phyloP scores from a whole-genome alignment of 1,140 invertebrate species.

The Neodiprion pinetum region DNA sequence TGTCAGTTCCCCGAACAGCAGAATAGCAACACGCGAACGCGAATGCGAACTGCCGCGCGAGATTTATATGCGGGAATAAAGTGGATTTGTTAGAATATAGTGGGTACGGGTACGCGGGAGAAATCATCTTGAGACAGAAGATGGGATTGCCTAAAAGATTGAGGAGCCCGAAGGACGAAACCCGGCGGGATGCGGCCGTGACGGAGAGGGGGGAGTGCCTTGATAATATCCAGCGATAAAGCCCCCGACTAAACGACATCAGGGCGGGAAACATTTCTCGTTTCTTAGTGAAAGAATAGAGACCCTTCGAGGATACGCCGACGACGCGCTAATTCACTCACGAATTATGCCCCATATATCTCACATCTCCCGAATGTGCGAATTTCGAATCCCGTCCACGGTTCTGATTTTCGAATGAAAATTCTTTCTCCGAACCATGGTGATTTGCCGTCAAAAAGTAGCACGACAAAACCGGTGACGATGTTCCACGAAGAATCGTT shows the following conservation, averaged over 20 bases:
- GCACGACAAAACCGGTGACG: too few species aligned
- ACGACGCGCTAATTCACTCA: too few species aligned
- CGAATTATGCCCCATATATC: too few species aligned
- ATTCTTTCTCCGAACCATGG: too few species aligned
- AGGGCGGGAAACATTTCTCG: not conserved
- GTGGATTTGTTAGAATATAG: slow-evolving; percentile 5
- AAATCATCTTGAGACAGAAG: slow-evolving; percentile 5
- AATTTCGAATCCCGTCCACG: too few species aligned
- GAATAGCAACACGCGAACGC: slow-evolving; percentile 6
- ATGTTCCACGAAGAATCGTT: too few species aligned
- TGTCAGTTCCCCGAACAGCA: not conserved
- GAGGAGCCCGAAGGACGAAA: not conserved
- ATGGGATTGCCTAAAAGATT: slow-evolving; percentile 2
- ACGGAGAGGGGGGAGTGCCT: not conserved
- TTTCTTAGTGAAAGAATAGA: not conserved
- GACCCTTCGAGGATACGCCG: not conserved
- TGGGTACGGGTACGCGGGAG: not conserved
- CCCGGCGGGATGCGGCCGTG: not conserved
- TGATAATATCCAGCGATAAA: slow-evolving; percentile 3
- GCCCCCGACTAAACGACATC: not conserved
- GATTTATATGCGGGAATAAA: slow-evolving; percentile 7
- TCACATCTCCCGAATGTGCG: too few species aligned
- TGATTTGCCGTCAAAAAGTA: too few species aligned
- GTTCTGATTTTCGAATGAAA: too few species aligned
- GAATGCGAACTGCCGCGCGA: not conserved